Conservation (phyloP, 1,140 invertebrate species). For the Rhagoletis zephyria region DNA sequence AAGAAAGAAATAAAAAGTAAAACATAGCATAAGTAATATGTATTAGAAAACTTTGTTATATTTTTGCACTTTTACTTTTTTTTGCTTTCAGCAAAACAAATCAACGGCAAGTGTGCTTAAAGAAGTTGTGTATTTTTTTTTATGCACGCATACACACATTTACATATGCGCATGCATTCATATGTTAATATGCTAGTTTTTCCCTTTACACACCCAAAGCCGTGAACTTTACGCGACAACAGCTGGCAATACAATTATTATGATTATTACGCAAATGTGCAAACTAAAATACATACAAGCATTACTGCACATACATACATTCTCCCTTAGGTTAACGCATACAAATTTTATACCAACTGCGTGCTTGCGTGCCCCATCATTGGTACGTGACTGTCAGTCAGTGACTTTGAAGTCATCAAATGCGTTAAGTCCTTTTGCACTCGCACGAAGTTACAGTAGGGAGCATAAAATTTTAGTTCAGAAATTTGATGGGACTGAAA, state of each 20-base stretch:
- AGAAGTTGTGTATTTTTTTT: background rate
- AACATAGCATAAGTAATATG: too few relatives aligned
- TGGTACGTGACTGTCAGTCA: slow-evolving; percentile 4
- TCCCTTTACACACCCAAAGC: background rate
- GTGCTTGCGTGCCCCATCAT: background rate
- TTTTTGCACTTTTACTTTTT: background rate
- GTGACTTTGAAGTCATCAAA: background rate
- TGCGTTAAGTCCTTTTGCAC: background rate
- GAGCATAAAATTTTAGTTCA: too few relatives aligned
- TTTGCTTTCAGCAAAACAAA: background rate
- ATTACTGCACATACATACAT: background rate
- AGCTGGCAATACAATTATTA: slow-evolving; percentile 46
- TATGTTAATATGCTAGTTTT: background rate
- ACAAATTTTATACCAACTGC: too few relatives aligned
- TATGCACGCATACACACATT: background rate
- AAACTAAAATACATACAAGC: background rate
- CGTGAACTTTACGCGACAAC: slow-evolving; percentile 18
- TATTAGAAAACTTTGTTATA: background rate
- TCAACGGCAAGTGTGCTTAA: background rate
- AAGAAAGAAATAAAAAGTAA: background rate
- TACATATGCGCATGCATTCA: background rate
- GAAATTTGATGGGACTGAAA: too few relatives aligned
- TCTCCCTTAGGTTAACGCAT: too few relatives aligned
- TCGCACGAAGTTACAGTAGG: background rate
- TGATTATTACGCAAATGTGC: slow-evolving; percentile 41